phyloP scores from a whole-genome alignment of 2,113 vertebrate genomes.

The Pangasianodon gigas region DNA sequence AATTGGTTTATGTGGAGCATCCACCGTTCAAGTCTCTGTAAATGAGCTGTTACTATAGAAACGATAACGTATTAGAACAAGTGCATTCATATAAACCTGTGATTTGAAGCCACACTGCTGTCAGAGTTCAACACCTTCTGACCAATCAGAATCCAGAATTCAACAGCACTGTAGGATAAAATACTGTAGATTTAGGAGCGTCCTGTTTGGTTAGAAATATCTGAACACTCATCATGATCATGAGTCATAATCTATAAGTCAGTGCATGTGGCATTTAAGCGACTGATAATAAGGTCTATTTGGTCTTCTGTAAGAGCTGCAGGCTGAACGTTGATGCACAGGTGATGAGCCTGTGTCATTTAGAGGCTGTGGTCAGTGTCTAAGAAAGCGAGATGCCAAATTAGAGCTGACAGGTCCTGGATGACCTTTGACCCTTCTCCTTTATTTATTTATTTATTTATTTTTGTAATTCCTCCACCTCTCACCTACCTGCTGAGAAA shows the following conservation, averaged over 20 bases:
- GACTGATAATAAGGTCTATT: not conserved
- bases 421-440: slow-evolving; percentile 11
- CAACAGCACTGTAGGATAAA: no score
- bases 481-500: not conserved
- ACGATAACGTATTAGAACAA: no score
- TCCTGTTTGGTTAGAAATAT: no score
- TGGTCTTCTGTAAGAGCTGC: slow-evolving; percentile 24
- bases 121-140: no score
- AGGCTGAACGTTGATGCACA: slow-evolving; percentile 21
- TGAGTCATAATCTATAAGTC: not conserved
- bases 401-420: slow-evolving; percentile 32
- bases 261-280: not conserved
- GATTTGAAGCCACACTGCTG: no score
- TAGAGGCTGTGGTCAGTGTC: slow-evolving; percentile 13
- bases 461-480: not conserved
- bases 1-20: no score
- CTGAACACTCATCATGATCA: no score
- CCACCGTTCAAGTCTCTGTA: no score
- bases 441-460: not conserved
- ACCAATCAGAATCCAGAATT: no score
- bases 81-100: no score
- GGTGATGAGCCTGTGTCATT: slow-evolving; percentile 16
- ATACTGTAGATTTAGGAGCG: no score
- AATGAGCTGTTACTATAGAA: no score
- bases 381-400: slow-evolving; percentile 24